Conservation (phyloP, 2,888 invertebrate genomes). For the Eupithecia inturbata region DNA sequence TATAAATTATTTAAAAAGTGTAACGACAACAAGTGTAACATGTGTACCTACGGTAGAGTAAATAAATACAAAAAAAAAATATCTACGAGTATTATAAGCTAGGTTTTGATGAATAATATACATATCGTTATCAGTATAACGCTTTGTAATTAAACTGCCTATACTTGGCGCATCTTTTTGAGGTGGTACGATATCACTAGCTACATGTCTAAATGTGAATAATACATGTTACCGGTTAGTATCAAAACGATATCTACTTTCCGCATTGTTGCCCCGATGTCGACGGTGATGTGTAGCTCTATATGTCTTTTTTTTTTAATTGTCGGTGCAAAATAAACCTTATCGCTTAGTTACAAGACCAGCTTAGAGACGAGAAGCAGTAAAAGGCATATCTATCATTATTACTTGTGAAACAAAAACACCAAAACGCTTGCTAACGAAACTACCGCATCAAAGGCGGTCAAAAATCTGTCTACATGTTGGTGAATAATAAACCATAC, state of each 20-base stretch:
- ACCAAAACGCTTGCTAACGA: background rate
- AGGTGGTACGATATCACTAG: no score
- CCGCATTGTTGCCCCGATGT: no score
- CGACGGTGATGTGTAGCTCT: background rate
- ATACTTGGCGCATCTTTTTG: no score
- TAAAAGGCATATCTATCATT: constrained; percentile 88
- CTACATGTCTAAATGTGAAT: background rate
- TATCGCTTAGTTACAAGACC: constrained; percentile 17
- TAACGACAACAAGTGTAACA: no score
- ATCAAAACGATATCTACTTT: background rate
- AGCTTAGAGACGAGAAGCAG: constrained; percentile 86
- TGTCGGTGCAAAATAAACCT: background rate
- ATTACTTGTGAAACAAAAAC: background rate
- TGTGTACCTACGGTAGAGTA: no score
- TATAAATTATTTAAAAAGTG: no score
- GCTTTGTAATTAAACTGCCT: background rate
- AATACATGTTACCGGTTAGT: background rate
- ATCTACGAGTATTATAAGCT: background rate
- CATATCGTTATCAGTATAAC: background rate
- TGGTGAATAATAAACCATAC: constrained; percentile 27
- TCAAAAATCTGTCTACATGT: constrained; percentile 7
- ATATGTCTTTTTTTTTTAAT: no score
- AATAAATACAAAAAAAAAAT: no score
- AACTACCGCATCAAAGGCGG: background rate
- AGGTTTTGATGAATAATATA: background rate